A percentile compares a stretch with the other conserved stretches of the same genome.
Conservation (phyloP, 2,888 invertebrate genomes). For the Drosophila mimica region DNA sequence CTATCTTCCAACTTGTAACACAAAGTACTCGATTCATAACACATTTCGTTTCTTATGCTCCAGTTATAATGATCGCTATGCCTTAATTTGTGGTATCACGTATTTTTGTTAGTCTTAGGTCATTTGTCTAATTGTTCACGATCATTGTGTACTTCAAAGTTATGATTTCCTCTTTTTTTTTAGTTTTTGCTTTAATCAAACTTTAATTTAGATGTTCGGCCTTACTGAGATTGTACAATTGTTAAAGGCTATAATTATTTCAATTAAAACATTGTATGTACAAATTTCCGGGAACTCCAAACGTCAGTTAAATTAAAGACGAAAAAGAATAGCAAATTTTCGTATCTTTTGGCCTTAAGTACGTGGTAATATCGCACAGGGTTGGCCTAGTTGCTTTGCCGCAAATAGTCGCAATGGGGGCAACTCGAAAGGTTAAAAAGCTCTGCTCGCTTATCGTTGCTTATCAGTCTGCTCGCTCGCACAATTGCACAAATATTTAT, state of each 20-base stretch:
- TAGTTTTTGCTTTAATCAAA: too few species aligned
- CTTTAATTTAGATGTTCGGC: too few species aligned
- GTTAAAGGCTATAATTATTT: too few species aligned
- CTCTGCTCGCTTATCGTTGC: constrained; percentile 5
- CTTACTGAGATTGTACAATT: too few species aligned
- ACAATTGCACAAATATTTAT: constrained; percentile 7
- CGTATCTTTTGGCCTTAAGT: neutral
- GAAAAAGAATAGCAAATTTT: neutral
- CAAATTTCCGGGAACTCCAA: neutral
- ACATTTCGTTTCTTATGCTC: neutral
- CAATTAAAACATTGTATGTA: too few species aligned
- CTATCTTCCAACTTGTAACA: neutral
- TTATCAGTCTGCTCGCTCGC: constrained; percentile 23
- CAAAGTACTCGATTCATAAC: neutral
- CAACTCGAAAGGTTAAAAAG: constrained; percentile 36
- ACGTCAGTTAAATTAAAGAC: neutral
- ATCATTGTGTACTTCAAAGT: neutral
- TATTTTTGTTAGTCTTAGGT: neutral
- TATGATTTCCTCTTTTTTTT: neutral
- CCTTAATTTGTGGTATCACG: neutral
- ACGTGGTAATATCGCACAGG: neutral
- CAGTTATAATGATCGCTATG: neutral
- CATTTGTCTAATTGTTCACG: neutral
- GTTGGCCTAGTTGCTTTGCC: constrained; percentile 23
- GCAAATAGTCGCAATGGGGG: constrained; percentile 28